phyloP scores from a whole-genome alignment of 2,888 invertebrate species.

The Minunthozetes semirufus region DNA sequence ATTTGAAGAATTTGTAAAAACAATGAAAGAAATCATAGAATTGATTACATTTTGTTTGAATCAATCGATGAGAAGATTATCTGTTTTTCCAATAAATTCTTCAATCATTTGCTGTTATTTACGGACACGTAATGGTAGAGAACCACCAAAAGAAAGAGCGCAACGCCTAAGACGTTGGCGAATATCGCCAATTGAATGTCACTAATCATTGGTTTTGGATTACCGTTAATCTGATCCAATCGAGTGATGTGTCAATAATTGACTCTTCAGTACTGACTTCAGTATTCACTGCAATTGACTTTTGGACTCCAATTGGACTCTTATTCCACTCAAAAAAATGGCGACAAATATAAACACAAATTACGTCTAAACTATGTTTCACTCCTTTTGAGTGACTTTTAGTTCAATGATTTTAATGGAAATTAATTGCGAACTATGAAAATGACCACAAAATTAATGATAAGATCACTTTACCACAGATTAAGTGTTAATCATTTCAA shows the following conservation, averaged over 20 bases:
- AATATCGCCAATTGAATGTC: constrained; percentile 93
- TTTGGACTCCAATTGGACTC: not conserved
- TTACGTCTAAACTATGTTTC: not conserved
- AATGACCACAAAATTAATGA: too few species aligned
- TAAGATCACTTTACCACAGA: too few species aligned
- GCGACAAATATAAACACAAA: not conserved
- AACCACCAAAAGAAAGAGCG: constrained; percentile 76
- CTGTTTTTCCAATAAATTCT: not conserved
- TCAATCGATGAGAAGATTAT: not conserved
- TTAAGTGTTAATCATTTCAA: too few species aligned
- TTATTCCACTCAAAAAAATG: not conserved
- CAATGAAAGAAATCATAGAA: not conserved
- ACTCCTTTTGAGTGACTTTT: not conserved
- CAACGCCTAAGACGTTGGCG: constrained; percentile 88
- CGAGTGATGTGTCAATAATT: not conserved
- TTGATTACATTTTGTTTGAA: not conserved
- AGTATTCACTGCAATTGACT: not conserved
- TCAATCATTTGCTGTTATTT: constrained; percentile 49
- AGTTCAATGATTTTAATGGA: too few species aligned
- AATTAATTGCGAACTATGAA: too few species aligned
- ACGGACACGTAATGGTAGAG: constrained; percentile 92
- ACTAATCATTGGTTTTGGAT: constrained; percentile 71
- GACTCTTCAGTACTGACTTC: not conserved
- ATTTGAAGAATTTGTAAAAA: too few species aligned
- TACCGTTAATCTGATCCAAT: not conserved